Base-by-base conservation (phyloP, 2,113 vertebrate species). In the Mesoclemmys tuberculata region DNA sequence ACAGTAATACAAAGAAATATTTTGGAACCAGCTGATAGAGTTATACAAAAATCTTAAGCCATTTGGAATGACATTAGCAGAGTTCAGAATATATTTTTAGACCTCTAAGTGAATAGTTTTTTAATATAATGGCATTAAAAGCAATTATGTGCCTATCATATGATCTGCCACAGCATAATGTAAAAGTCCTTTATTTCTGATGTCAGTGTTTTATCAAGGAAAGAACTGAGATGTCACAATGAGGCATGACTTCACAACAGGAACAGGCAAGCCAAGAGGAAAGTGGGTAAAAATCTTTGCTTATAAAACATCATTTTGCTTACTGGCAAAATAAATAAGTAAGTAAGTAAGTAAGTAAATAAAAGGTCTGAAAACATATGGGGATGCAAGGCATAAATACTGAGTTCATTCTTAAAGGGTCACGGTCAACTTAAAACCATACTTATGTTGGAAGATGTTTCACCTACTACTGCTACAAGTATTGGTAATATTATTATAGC, bases 71-170 rank as follows among this genome's bases (percentile, higher is more conserved):
- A 75, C 38, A 48, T 29, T 58, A 13, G 31, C 29, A 86, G 38
- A 86, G 22, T n/a, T 78, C 64, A 85, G 31, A 85, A 41, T 18
- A 49, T 2, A 16, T 5, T 24, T 46, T 64, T 64, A 35, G 31
- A 64, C 31, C 29, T 18, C 54, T 58, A 38, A 22, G 58, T 1
- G 22, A 0, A 1, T 9, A 74, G 68, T n/a, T 54, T 83, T 87
- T 49, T 54, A 56, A 74, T 2, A 48, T 27, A 87, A 85, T 0
- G 0, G 51, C 22, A n/a, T 41, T 84, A 54, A 49, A 61, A 61
- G 0, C 56, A 74, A 35, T 22, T 0, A 2, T 27, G 51, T 2
- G 49, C 22, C 21, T 22, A 49, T 35, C 1, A 14, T 0, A 1
- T 38, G 8, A 74, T 49, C 77, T 49, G 74, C 41, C 46, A 93